A percentile compares a stretch with the other conserved stretches of the same genome.
These are phyloP conservation scores for Caloenas nicobarica DNA, from an alignment of 2,113 vertebrate genomes.

Conservation along the genomic window DNA sequence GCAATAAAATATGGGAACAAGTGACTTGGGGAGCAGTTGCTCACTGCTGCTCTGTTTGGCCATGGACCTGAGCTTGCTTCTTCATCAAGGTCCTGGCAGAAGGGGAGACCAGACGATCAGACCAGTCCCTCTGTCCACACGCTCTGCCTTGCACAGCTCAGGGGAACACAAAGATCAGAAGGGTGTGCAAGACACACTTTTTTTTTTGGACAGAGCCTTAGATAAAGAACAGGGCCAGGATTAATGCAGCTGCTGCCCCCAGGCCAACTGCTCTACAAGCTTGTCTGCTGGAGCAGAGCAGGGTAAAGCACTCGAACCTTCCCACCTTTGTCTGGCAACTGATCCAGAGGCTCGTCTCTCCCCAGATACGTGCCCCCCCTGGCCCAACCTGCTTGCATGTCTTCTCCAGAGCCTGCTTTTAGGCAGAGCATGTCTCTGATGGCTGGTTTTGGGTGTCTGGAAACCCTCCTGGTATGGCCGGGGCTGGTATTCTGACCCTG, in stretches of 20 bases:
- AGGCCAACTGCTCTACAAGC: conserved; percentile 41
- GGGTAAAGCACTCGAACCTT: background rate
- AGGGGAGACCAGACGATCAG: background rate
- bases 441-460: background rate
- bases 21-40: background rate
- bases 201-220: background rate
- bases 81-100: background rate
- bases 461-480: conserved; percentile 4
- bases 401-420: background rate
- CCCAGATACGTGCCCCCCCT: accelerated
- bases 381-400: background rate
- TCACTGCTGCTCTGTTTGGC: background rate
- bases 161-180: background rate
- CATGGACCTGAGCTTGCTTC: background rate
- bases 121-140: background rate
- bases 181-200: background rate
- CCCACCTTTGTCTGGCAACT: conserved; percentile 44
- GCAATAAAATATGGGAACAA: background rate
- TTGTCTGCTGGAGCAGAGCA: background rate
- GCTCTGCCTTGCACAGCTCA: background rate
- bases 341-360: conserved; percentile 12
- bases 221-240: conserved; percentile 24
- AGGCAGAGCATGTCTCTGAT: background rate
- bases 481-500: background rate
- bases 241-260: conserved; percentile 50